Evolutionary conservation across 2,113 vertebrate species (phyloP), one percentile per base, ranked within the genome.

Genomic region (Raja brachyura): DNA sequence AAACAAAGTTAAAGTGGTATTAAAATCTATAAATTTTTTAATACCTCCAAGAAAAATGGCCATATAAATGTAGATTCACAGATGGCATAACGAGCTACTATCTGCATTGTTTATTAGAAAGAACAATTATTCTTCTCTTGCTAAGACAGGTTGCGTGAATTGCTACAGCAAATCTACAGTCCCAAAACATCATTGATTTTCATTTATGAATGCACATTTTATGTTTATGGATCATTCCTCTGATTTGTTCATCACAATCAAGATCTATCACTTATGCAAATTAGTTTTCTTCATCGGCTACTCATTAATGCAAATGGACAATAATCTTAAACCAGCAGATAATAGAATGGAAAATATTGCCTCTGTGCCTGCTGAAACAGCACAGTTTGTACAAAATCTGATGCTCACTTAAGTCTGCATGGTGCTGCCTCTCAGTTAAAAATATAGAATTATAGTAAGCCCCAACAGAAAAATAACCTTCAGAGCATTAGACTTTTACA

Each of bases 291-390:
- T 11, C 14, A 61, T 61, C 59, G 59, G 25, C 54, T 61, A 56
- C 25, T 81, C 39, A 16, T 86, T 61, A 86, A n/a, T 86, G 54
- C 25, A 66, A 88, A 14, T 66, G 28, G 59, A 66, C 59, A 31
- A 88, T 18, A 88, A 88, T 88, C 83, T 63, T 81, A 48, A 79
- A 6, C 59, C 10, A n/a, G 81, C 56, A 86, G 56, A 54, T 25
- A 85, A 85, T 59, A 63, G 13, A 88, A 88, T 88, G n/a, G 5
- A 88, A 28, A 88, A 31, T 66, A 88, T 88, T 88, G 83, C n/a
- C 63, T 28, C 16, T 66, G 0, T 31, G 81, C 56, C 83, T 8
- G 13, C 59, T 66, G 83, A 31, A 88, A 14, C 48, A 59, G 54
- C 28, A 13, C 56, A 86, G 81, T 63, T 48, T 16, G 61, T 1